Percentiles rank a stretch among this genome's conserved stretches.
These are phyloP conservation scores for Arvicanthis niloticus DNA, from an alignment of 2,113 vertebrate species.

Conservation along the genomic window DNA sequence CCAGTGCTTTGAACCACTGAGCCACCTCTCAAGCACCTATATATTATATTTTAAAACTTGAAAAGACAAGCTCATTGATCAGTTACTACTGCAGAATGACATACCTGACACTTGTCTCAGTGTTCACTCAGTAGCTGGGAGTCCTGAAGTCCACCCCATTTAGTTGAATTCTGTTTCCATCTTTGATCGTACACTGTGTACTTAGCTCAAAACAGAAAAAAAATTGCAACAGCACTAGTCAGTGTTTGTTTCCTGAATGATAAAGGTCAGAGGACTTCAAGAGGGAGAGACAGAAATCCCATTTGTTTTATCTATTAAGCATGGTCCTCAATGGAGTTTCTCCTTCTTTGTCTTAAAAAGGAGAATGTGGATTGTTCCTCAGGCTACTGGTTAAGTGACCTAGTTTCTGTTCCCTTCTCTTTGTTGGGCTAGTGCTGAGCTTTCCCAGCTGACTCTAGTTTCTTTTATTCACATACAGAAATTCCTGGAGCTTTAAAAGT, in stretches of 20 bases:
- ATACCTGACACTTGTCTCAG: neutral
- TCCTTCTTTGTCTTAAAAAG: constrained; percentile 33
- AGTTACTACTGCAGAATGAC: neutral
- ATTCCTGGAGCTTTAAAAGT: constrained; percentile 64
- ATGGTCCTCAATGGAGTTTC: neutral
- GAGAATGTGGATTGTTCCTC: constrained; percentile 24
- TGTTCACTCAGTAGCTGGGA: neutral
- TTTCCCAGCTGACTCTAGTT: constrained; percentile 67
- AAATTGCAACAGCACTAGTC: neutral
- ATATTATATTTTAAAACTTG: constrained; percentile 16
- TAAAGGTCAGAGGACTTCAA: neutral
- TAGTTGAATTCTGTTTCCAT: neutral
- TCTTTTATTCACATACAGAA: constrained; percentile 58
- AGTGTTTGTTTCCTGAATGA: neutral
- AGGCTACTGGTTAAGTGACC: constrained; percentile 52
- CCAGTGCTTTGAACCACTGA: neutral
- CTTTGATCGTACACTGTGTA: neutral
- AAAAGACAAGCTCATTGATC: neutral
- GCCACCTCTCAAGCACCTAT: neutral
- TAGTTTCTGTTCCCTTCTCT: constrained; percentile 51
- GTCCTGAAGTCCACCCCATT: neutral
- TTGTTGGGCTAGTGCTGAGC: constrained; percentile 20
- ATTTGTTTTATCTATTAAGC: constrained; percentile 46
- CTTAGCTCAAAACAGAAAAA: neutral
- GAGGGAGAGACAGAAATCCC: neutral